Percentiles rank a stretch among this genome's conserved stretches.
phyloP scores from a whole-genome alignment of 2,888 invertebrate species.

The Phorcus lineatus region DNA sequence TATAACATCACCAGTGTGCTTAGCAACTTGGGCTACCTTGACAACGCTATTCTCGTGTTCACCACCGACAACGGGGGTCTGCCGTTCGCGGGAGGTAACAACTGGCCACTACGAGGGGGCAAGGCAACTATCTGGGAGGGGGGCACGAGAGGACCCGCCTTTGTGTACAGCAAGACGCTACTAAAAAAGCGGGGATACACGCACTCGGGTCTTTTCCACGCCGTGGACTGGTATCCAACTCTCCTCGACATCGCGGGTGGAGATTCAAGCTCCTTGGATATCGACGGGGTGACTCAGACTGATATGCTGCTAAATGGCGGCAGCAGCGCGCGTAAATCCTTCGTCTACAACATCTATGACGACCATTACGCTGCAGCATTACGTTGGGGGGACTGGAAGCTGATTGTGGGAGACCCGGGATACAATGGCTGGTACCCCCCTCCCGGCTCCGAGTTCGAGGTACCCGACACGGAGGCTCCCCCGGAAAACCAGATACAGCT shows the following conservation, averaged over 20 bases:
- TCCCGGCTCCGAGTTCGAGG: background rate
- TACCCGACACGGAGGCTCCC: background rate
- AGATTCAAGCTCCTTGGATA: slow-evolving; percentile 37
- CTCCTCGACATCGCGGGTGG: slow-evolving; percentile 74
- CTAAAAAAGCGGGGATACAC: slow-evolving; percentile 59
- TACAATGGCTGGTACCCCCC: background rate
- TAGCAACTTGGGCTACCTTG: slow-evolving; percentile 81
- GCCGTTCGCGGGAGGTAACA: slow-evolving; percentile 72
- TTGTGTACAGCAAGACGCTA: slow-evolving; percentile 67
- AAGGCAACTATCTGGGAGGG: slow-evolving; percentile 94
- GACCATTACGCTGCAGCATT: slow-evolving; percentile 45
- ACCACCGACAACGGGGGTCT: slow-evolving; percentile 83
- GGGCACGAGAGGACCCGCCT: slow-evolving; percentile 74
- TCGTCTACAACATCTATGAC: slow-evolving; percentile 60
- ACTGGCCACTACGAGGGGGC: slow-evolving; percentile 76
- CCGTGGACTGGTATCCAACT: slow-evolving; percentile 77
- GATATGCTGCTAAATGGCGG: slow-evolving; percentile 39
- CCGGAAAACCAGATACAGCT: background rate
- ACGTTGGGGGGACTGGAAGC: background rate
- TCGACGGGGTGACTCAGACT: slow-evolving; percentile 60
- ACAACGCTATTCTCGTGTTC: slow-evolving; percentile 89
- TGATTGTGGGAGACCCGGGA: background rate
- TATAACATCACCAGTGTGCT: slow-evolving; percentile 85
- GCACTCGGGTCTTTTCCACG: slow-evolving; percentile 73
- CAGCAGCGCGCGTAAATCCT: slow-evolving; percentile 49